Percentiles rank a stretch among this genome's conserved stretches.
Evolutionary conservation across 2,113 vertebrate genomes (phyloP).

Genomic region (Chaetodon auriga): DNA sequence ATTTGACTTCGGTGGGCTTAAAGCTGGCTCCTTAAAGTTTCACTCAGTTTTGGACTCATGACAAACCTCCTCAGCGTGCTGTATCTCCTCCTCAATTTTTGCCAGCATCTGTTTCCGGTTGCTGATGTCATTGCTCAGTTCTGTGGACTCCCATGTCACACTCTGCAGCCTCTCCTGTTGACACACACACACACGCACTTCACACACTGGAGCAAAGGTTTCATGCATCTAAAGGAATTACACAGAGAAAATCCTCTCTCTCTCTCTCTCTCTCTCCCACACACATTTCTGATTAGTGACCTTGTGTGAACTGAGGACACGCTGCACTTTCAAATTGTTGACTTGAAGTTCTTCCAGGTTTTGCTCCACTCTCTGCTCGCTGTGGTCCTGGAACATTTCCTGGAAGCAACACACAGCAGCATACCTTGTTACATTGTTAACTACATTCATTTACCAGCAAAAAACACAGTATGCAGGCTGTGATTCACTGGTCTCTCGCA

Average conservation of each 20-base stretch:
- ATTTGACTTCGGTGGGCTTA: neutral
- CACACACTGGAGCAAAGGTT: neutral
- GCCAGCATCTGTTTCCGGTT: slow-evolving; percentile 50
- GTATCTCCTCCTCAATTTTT: slow-evolving; percentile 41
- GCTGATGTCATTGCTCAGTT: slow-evolving; percentile 59
- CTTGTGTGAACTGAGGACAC: slow-evolving; percentile 57
- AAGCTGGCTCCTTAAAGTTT: neutral
- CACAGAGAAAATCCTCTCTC: neutral
- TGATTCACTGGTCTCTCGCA: neutral
- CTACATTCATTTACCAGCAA: neutral
- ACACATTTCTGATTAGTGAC: slow-evolving; percentile 26
- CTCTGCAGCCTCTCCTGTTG: slow-evolving; percentile 64
- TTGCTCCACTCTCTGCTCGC: slow-evolving; percentile 9
- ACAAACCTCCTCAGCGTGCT: slow-evolving; percentile 50
- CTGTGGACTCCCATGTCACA: slow-evolving; percentile 13
- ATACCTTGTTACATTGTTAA: neutral
- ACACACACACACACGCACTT: neutral
- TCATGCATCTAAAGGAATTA: neutral
- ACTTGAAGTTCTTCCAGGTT: slow-evolving; percentile 45
- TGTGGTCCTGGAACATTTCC: slow-evolving; percentile 55
- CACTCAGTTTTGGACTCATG: neutral
- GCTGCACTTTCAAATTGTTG: slow-evolving; percentile 48
- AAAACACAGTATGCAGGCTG: neutral
- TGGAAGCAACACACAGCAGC: neutral
- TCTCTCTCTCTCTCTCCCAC: neutral